Conservation (phyloP, 2,113 vertebrate genomes). For the Fulmarus glacialis region DNA sequence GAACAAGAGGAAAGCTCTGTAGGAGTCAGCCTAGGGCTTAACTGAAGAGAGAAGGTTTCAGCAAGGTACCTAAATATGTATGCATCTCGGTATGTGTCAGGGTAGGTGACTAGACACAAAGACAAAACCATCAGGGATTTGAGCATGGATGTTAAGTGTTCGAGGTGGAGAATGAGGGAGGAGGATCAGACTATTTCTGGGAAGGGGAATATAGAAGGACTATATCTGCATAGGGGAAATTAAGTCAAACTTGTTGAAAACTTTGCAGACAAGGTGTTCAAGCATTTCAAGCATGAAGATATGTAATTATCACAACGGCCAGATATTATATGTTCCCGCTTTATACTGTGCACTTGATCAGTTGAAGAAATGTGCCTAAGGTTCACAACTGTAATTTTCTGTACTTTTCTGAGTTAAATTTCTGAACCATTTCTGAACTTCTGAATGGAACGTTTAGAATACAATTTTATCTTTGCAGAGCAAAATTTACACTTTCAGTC, state of each 20-base stretch:
- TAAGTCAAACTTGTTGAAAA: neutral
- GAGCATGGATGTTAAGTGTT: neutral
- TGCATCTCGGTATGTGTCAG: neutral
- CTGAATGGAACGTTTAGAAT: neutral
- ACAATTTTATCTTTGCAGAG: neutral
- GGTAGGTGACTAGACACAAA: neutral
- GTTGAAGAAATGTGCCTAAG: neutral
- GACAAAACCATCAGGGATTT: neutral
- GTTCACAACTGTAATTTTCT: neutral
- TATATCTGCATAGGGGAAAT: neutral
- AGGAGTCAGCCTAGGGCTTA: neutral
- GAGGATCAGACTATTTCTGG: neutral
- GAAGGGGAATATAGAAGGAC: too few species aligned
- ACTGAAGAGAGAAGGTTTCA: neutral
- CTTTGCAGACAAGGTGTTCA: neutral
- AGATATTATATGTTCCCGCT: neutral
- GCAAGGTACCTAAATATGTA: neutral
- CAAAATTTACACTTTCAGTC: conserved; percentile 29
- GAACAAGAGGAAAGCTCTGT: neutral
- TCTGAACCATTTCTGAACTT: neutral
- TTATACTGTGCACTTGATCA: neutral
- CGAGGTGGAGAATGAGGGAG: neutral
- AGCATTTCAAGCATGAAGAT: neutral
- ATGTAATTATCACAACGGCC: neutral
- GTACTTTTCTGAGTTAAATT: neutral